A percentile compares a stretch with the other conserved stretches of the same genome.
Conservation (phyloP, 2,113 vertebrate species). For the Corythaeola cristata region DNA sequence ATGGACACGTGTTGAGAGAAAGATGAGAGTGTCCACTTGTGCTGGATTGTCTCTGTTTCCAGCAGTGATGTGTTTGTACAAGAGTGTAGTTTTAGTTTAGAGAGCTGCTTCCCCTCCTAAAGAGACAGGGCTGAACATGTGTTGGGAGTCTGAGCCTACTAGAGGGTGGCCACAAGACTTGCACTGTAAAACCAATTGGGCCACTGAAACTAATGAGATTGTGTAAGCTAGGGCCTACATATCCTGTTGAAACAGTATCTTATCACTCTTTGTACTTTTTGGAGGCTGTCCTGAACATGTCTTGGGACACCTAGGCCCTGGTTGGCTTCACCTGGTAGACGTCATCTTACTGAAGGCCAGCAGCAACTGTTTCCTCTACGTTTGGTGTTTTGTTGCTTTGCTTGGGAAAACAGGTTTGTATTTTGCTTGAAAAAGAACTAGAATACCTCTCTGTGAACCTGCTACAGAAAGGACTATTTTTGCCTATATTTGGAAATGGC, state of each 20-base stretch:
- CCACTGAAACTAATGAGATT: background rate
- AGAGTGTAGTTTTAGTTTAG: background rate
- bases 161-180: background rate
- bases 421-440: background rate
- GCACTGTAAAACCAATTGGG: background rate
- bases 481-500: background rate
- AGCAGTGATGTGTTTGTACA: background rate
- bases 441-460: background rate
- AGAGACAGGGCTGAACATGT: background rate
- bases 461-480: background rate
- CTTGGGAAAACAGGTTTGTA: background rate
- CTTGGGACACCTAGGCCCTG: background rate
- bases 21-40: rapidly evolving
- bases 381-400: background rate
- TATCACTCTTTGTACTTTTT: background rate
- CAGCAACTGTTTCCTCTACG: background rate
- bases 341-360: background rate
- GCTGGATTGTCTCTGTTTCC: background rate
- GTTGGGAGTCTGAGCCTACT: background rate
- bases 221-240: background rate
- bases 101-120: background rate
- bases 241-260: background rate
- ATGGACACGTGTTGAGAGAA: background rate
- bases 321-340: background rate
- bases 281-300: rapidly evolving